Percentiles rank a stretch among this genome's conserved stretches.
These are phyloP conservation scores for Drosophila falleni DNA, from an alignment of 2,888 invertebrate genomes.

Conservation along the genomic window DNA sequence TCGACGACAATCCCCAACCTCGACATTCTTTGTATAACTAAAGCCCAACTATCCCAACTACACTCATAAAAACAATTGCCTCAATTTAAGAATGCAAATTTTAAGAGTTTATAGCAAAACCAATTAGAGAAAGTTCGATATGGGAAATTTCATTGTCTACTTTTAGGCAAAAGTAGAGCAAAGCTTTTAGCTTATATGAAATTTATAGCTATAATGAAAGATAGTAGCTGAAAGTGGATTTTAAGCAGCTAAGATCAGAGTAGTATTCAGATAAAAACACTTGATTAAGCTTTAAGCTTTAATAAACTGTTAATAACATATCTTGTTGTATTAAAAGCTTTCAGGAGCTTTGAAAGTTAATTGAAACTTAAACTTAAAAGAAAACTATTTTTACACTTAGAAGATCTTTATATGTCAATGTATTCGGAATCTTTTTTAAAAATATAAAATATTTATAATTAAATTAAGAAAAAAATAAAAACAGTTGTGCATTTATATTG, in stretches of 20 bases:
- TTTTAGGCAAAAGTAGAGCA: not conserved
- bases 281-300: no score
- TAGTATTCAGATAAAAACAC: not conserved
- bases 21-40: constrained; percentile 44
- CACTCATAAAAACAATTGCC: constrained; percentile 55
- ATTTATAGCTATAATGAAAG: not conserved
- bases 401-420: no score
- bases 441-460: no score
- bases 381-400: no score
- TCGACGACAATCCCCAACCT: constrained; percentile 42
- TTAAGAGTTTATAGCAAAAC: not conserved
- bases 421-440: no score
- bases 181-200: not conserved
- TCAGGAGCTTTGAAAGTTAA: not conserved
- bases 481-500: no score
- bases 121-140: constrained; percentile 13
- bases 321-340: not conserved
- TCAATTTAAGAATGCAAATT: not conserved
- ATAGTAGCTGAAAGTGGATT: constrained; percentile 7
- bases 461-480: no score
- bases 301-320: not conserved
- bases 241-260: not conserved
- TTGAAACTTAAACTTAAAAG: not conserved
- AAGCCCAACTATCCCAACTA: constrained; percentile 28
- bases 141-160: not conserved